Evolutionary conservation across 2,797 vertebrate genomes (phyloP).

Genomic region (Coregonus suidteri): DNA sequence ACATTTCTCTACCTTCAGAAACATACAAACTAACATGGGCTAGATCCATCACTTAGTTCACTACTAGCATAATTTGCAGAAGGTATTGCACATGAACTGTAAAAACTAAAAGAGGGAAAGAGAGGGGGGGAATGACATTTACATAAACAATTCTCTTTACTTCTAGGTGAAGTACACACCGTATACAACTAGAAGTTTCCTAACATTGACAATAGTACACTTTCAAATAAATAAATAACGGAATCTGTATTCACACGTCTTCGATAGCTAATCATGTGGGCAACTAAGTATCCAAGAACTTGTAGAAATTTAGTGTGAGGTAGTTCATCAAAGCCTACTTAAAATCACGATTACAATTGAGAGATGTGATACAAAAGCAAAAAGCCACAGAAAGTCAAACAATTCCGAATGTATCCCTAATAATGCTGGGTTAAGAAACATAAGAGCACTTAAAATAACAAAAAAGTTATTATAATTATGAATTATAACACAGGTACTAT

Average conservation of each 20-base stretch:
- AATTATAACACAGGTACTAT: slow-evolving; percentile 20
- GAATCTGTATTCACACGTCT: slow-evolving; percentile 85
- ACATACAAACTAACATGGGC: slow-evolving; percentile 81
- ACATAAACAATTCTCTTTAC: slow-evolving; percentile 78
- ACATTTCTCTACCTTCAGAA: slow-evolving; percentile 88
- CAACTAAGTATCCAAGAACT: slow-evolving; percentile 78
- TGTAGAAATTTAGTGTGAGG: slow-evolving; percentile 90
- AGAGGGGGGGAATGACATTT: slow-evolving; percentile 48
- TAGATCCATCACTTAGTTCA: slow-evolving; percentile 78
- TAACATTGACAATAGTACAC: slow-evolving; percentile 84
- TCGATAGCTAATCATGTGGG: slow-evolving; percentile 84
- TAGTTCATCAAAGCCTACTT: slow-evolving; percentile 93
- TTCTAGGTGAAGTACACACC: slow-evolving; percentile 84
- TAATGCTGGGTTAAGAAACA: slow-evolving; percentile 51
- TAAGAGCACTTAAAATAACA: slow-evolving; percentile 76
- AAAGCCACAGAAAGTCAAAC: slow-evolving; percentile 25
- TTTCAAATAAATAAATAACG: slow-evolving; percentile 87
- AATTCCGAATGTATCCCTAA: slow-evolving; percentile 40
- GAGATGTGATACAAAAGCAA: slow-evolving; percentile 54
- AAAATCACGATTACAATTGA: slow-evolving; percentile 69
- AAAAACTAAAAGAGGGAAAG: slow-evolving; percentile 46
- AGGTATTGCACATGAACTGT: slow-evolving; percentile 85
- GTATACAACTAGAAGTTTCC: slow-evolving; percentile 85
- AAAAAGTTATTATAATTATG: slow-evolving; percentile 31
- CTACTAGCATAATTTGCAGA: slow-evolving; percentile 84